Percentiles rank a stretch among this genome's conserved stretches.
These are phyloP conservation scores for Rousettus leschenaultii DNA, from an alignment of 2,113 vertebrate genomes.

Conservation along the genomic window DNA sequence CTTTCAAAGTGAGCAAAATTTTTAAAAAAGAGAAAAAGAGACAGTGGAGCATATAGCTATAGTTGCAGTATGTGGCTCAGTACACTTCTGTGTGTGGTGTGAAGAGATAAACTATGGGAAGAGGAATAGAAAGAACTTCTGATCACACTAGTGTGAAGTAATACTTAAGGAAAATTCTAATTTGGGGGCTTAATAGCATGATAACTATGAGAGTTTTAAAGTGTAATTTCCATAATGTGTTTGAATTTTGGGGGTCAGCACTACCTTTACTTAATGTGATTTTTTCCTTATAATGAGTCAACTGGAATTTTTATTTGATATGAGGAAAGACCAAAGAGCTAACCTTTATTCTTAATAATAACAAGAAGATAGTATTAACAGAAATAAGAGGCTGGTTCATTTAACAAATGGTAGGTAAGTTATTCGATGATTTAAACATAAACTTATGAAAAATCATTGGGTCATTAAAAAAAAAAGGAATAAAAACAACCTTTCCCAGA, in stretches of 20 bases:
- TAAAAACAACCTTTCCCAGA: background rate
- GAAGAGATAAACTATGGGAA: conserved; percentile 4
- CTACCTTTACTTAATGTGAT: conserved; percentile 45
- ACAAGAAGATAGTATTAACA: conserved; percentile 11
- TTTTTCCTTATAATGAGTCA: background rate
- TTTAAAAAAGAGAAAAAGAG: background rate
- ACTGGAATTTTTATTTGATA: conserved; percentile 50
- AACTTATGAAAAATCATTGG: background rate
- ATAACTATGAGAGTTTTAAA: conserved; percentile 47
- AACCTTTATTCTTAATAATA: conserved; percentile 45
- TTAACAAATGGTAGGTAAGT: conserved; percentile 23
- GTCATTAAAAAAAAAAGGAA: background rate
- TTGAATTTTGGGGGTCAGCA: conserved; percentile 43
- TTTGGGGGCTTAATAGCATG: background rate
- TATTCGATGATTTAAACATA: conserved; percentile 34
- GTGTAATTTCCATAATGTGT: conserved; percentile 46
- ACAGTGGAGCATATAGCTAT: background rate
- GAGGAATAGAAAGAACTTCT: background rate
- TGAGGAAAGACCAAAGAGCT: background rate
- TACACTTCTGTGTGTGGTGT: background rate
- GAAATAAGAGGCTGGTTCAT: background rate
- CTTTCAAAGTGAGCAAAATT: background rate
- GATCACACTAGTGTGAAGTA: background rate
- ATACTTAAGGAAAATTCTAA: conserved; percentile 37
- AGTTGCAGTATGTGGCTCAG: background rate